Evolutionary conservation across 2,888 invertebrate species (phyloP).

Genomic region (Brachypterus glaber): DNA sequence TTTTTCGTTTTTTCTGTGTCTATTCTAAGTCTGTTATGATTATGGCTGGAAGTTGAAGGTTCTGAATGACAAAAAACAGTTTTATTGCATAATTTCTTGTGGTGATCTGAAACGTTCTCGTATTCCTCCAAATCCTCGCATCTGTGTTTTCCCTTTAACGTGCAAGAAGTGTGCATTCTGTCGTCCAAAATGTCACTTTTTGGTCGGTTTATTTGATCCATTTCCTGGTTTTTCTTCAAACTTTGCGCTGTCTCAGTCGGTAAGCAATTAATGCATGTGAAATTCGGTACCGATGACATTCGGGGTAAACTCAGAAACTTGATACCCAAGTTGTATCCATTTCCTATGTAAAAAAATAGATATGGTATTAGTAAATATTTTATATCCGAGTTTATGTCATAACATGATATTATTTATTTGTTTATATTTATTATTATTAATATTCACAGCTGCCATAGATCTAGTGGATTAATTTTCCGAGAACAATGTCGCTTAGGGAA

Average conservation of each 20-base stretch:
- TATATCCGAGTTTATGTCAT: no score
- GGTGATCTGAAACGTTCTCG: constrained; percentile 26
- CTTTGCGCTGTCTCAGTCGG: constrained; percentile 16
- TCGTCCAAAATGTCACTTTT: constrained; percentile 50
- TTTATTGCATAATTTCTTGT: constrained; percentile 5
- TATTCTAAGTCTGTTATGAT: constrained; percentile 23
- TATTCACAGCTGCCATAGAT: no score
- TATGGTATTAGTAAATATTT: no score
- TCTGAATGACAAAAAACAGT: no score
- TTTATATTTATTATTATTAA: no score
- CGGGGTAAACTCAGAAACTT: constrained; percentile 63
- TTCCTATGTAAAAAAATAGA: no score
- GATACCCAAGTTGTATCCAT: constrained; percentile 52
- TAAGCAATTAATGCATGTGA: constrained; percentile 43
- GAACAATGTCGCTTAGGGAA: no score
- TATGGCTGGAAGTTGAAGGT: constrained; percentile 29
- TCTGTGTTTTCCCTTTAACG: constrained; percentile 59
- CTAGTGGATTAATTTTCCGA: no score
- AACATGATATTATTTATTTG: no score
- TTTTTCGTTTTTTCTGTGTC: constrained; percentile 25
- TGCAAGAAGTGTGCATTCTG: constrained; percentile 59
- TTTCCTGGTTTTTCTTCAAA: constrained; percentile 9
- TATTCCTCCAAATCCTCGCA: constrained; percentile 68
- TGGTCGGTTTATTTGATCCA: constrained; percentile 22
- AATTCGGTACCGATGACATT: constrained; percentile 57